Evolutionary conservation across 2,888 invertebrate genomes (phyloP), one percentile per base, ranked within the genome.

Genomic region (Cenopis cana): DNA sequence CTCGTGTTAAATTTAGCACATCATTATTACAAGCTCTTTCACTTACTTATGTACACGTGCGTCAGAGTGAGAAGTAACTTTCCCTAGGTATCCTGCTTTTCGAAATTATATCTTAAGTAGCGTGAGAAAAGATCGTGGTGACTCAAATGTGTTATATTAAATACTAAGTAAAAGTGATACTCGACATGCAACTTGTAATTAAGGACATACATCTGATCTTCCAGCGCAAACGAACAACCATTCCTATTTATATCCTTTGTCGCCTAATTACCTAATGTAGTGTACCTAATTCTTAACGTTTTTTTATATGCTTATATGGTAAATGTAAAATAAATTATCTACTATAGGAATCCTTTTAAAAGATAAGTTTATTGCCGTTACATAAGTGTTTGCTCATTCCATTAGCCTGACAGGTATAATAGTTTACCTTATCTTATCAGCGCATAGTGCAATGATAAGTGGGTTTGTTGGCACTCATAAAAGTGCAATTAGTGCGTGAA

Each of bases 331-430:
- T 33, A 33, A 33, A 33, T 33, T 33, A 33, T 8, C 33, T 33
- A 33, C 33, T 10, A 9, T 50, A 50, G 8, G 50, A 24, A 56
- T n/a, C 46, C 18, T 50, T 50, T 50, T 11, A 9, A n/a, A 14
- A 55, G 24, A 54, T n/a, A 50, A 12, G 17, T 57, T 50, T 57
- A 50, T 57, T 52, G 24, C 57, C 29, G 18, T 52, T 24, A 54
- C 14, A 33, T 9, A 59, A 52, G 29, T 70, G 70, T 66, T 70
- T 65, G 36, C 46, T 46, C 33, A 52, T 64, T 52, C 69, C 62
- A 69, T 50, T 56, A 64, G 18, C 14, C 12, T 24, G 11, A 52
- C 41, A 52, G 52, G 57, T 59, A 57, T 49, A 38, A 20, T 33
- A 49, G 24, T 41, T 50, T 36, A 50, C 24, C 56, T 20, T 33